These are phyloP conservation scores for Drosophila persimilis DNA, from an alignment of 1,140 invertebrate genomes.

Conservation along the genomic window DNA sequence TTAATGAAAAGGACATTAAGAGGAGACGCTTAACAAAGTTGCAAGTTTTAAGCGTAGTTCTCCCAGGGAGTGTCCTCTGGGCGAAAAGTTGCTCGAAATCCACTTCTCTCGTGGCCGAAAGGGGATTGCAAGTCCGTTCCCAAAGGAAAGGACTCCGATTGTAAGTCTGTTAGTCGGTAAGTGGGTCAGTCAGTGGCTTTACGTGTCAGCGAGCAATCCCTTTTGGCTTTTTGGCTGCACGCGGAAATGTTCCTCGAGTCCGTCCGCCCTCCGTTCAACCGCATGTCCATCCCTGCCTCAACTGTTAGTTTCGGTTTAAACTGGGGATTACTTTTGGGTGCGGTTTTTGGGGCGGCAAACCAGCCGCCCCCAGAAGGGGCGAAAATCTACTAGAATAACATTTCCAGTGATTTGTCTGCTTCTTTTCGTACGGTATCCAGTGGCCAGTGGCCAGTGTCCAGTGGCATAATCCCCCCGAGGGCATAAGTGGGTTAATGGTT, in stretches of 20 bases:
- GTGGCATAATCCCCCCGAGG: slow-evolving; percentile 11
- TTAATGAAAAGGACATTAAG: slow-evolving; percentile 15
- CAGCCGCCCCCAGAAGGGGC: slow-evolving; percentile 8
- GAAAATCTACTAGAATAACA: slow-evolving; percentile 29
- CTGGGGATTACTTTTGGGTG: slow-evolving; percentile 37
- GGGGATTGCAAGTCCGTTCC: too few species aligned
- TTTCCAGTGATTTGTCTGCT: slow-evolving; percentile 30
- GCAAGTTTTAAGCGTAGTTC: slow-evolving; percentile 6
- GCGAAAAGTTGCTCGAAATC: too few species aligned
- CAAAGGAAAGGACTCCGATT: neutral
- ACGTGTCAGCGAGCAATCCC: slow-evolving; percentile 26
- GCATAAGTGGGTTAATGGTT: slow-evolving; percentile 63
- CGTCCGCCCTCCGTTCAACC: neutral
- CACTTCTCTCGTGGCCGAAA: too few species aligned
- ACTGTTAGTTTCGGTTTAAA: slow-evolving; percentile 28
- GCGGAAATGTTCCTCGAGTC: slow-evolving; percentile 1
- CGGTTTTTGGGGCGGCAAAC: slow-evolving; percentile 20
- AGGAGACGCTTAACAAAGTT: slow-evolving; percentile 17
- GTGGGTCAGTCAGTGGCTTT: slow-evolving; percentile 21
- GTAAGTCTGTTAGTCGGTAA: slow-evolving; percentile 37
- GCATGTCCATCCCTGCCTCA: neutral
- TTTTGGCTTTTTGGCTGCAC: slow-evolving; percentile 7
- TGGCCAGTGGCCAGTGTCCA: too few species aligned
- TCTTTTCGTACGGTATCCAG: neutral
- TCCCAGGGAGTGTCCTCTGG: slow-evolving; percentile 5